These are phyloP conservation scores for Ischnura elegans DNA, from an alignment of 2,888 invertebrate species.

Conservation along the genomic window DNA sequence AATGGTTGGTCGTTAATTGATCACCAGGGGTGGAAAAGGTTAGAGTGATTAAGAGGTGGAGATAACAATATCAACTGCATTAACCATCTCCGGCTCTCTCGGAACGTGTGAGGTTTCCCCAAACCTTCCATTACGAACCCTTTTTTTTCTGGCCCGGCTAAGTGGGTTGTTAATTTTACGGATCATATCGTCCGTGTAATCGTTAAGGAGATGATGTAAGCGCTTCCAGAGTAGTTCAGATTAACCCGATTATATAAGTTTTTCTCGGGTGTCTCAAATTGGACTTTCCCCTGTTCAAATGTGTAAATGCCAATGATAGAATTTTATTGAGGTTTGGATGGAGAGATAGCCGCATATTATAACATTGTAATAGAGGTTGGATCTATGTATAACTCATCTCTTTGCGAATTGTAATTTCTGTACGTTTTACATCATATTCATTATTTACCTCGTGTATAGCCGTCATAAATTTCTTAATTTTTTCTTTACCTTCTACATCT, in stretches of 20 bases:
- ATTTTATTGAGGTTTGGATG: no score
- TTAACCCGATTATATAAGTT: background rate
- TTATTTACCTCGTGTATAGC: no score
- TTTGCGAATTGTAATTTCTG: no score
- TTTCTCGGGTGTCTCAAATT: background rate
- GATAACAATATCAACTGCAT: background rate
- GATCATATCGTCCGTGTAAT: background rate
- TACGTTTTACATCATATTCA: no score
- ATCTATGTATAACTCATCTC: no score
- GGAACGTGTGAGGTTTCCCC: background rate
- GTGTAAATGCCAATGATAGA: no score
- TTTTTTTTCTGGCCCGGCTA: background rate
- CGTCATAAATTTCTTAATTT: no score
- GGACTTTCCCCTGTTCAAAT: background rate
- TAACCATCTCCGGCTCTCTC: background rate
- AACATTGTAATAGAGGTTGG: no score
- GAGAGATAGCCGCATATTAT: no score
- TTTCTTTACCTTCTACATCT: no score
- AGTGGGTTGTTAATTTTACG: background rate
- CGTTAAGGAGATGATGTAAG: background rate
- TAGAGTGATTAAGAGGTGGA: background rate
- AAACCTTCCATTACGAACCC: background rate
- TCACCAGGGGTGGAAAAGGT: background rate
- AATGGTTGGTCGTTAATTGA: background rate
- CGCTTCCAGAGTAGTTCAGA: background rate